Base-by-base conservation (phyloP, 2,797 vertebrate species). In the Enteromius unitaeniatus region DNA sequence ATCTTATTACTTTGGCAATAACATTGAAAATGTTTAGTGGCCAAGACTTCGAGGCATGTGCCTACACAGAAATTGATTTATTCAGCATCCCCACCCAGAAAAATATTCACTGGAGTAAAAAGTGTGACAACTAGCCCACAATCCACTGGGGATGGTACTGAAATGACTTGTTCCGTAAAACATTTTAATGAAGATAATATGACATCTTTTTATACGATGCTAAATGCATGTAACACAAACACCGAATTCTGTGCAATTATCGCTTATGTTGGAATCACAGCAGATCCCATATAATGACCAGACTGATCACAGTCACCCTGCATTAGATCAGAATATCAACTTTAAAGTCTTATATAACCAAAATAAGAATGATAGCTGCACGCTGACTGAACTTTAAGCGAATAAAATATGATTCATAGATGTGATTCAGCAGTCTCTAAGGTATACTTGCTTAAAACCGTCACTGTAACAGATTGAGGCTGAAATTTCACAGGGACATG, bases 311-410 rank as follows among this genome's bases (percentile, higher is more conserved):
- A 42, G 62, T 49, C 21, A 94, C 91, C 90, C 94, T 92, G 93
- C 91, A 94, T 91, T 93, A 93, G 92, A 93, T 94, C 88, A 93
- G 88, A 91, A 87, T 93, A 91, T 92, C 87, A 92, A 93, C 77
- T 91, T 91, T 93, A 91, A 92, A 93, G n/a, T 91, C 89, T 93
- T 93, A 93, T 92, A 93, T 87, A 82, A 60, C 67, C 62, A 83
- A 72, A 17, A 85, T 86, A 85, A 81, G 85, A 87, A 67, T 87
- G 91, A 89, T 90, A 19, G 85, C 89, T 91, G 83, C 64, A 94
- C 86, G 87, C 81, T 60, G 47, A 84, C 77, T 85, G 49, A 75
- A 75, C 49, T 92, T 93, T 94, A 93, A 92, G 92, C 92, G 91
- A 90, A 93, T 90, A 21, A 88, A 89, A 86, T 89, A 82, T 84